Conservation (phyloP, 2,888 invertebrate species). For the Cheilosia variabilis region DNA sequence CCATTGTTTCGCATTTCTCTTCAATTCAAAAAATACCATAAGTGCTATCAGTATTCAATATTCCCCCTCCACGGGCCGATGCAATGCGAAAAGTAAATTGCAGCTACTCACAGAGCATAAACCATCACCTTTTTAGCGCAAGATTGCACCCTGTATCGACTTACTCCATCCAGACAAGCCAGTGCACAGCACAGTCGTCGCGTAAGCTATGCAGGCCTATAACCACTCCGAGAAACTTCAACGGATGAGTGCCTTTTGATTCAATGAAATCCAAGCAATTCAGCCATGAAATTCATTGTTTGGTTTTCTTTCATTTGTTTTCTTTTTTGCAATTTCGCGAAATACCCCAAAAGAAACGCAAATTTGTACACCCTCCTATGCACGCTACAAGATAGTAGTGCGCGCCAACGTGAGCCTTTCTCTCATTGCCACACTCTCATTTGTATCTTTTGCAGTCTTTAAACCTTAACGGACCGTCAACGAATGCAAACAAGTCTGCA, state of each 20-base stretch:
- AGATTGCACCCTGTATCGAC: slow-evolving; percentile 72
- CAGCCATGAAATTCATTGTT: slow-evolving; percentile 71
- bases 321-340: slow-evolving; percentile 42
- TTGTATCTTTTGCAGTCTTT: slow-evolving; percentile 80
- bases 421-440: slow-evolving; percentile 51
- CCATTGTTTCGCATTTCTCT: slow-evolving; percentile 29
- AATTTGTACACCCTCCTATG: slow-evolving; percentile 51
- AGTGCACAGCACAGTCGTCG: slow-evolving; percentile 28
- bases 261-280: slow-evolving; percentile 67
- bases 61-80: background rate
- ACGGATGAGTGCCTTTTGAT: slow-evolving; percentile 64
- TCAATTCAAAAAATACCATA: background rate
- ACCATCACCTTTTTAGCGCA: slow-evolving; percentile 74
- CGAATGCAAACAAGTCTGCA: slow-evolving; percentile 74
- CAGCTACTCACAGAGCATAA: slow-evolving; percentile 43
- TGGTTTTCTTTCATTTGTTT: slow-evolving; percentile 32
- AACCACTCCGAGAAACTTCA: slow-evolving; percentile 50
- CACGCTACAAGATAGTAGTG: background rate
- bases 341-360: slow-evolving; percentile 61
- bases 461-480: slow-evolving; percentile 81
- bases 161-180: slow-evolving; percentile 41
- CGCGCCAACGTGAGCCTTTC: slow-evolving; percentile 54
- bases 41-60: slow-evolving; percentile 25
- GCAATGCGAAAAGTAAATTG: slow-evolving; percentile 33
- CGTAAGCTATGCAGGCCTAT: background rate